These are phyloP conservation scores for Siphlonurus alternatus DNA, from an alignment of 2,888 invertebrate genomes.

Conservation along the genomic window DNA sequence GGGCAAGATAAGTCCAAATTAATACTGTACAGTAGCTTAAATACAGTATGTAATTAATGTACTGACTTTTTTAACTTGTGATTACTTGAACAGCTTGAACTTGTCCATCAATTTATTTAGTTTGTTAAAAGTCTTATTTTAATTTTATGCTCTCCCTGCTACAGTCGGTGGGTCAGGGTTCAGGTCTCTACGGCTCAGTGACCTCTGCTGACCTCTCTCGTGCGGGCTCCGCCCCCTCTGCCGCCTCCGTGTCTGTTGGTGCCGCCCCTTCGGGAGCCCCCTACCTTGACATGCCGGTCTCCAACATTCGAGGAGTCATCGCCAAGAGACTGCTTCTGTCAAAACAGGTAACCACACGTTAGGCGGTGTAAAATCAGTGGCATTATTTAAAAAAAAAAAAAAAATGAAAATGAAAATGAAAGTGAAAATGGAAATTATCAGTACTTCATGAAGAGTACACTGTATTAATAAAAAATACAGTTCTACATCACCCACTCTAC, in stretches of 20 bases:
- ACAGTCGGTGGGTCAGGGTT: constrained; percentile 41
- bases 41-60: too few relatives aligned
- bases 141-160: too few relatives aligned
- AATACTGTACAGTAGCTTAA: too few relatives aligned
- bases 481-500: too few relatives aligned
- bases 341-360: too few relatives aligned
- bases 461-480: too few relatives aligned
- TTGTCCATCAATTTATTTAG: neutral
- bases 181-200: constrained; percentile 69
- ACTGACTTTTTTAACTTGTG: too few relatives aligned
- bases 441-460: too few relatives aligned
- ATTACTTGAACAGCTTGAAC: neutral
- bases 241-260: constrained; percentile 20
- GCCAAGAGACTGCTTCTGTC: constrained; percentile 77
- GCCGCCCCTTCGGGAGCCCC: constrained; percentile 29
- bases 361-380: constrained; percentile 18
- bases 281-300: constrained; percentile 63
- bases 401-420: too few relatives aligned
- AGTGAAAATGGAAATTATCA: too few relatives aligned
- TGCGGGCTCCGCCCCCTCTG: constrained; percentile 19
- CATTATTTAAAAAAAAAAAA: too few relatives aligned
- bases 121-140: neutral
- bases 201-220: constrained; percentile 60
- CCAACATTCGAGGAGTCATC: constrained; percentile 70
- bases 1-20: too few relatives aligned